phyloP scores from a whole-genome alignment of 2,888 invertebrate genomes.

The Apomyelois bistriatella region DNA sequence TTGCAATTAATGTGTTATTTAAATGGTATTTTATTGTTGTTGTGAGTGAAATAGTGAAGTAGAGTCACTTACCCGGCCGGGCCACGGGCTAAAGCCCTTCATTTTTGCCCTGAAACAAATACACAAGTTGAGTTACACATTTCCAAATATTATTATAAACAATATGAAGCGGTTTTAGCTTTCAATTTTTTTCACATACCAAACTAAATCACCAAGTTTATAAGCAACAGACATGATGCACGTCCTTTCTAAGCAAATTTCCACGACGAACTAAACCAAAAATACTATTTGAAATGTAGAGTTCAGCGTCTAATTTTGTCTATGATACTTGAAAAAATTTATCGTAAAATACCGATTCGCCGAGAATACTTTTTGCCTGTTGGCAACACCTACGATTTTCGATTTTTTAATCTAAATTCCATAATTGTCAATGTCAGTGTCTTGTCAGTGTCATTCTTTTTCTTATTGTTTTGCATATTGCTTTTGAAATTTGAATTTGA shows the following conservation, averaged over 20 bases:
- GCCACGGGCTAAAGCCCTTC: constrained; percentile 98
- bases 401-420: too few species aligned
- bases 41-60: constrained; percentile 31
- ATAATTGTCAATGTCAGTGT: too few species aligned
- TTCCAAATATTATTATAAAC: constrained; percentile 43
- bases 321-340: constrained; percentile 33
- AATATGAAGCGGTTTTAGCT: constrained; percentile 36
- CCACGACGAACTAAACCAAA: constrained; percentile 68
- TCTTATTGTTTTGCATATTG: too few species aligned
- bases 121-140: constrained; percentile 28
- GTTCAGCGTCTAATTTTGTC: constrained; percentile 33
- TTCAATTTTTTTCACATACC: constrained; percentile 59
- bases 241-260: constrained; percentile 46
- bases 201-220: constrained; percentile 79
- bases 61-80: constrained; percentile 92
- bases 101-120: constrained; percentile 94
- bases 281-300: constrained; percentile 33
- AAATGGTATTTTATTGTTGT: not conserved
- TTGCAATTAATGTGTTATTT: not conserved
- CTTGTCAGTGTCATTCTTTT: not conserved
- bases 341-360: constrained; percentile 8
- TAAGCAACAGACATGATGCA: constrained; percentile 63
- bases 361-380: not conserved
- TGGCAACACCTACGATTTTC: too few species aligned
- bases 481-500: too few species aligned